Evolutionary conservation across 1,140 invertebrate species (phyloP).

Genomic region (Dryas iulia): DNA sequence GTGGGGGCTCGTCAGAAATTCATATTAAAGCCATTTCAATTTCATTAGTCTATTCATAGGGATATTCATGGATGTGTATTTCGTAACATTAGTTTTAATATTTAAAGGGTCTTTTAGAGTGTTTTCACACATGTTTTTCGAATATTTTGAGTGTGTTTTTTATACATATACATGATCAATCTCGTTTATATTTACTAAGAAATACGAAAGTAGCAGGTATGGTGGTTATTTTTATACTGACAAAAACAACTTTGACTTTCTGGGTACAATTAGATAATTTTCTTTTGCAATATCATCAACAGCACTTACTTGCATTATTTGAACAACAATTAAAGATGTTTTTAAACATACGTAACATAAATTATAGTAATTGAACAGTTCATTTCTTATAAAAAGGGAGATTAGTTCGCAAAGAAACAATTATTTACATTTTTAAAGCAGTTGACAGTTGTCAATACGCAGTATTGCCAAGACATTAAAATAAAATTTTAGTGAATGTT

Average conservation of each 20-base stretch:
- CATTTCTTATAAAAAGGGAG: neutral
- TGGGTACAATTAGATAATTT: neutral
- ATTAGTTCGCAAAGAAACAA: neutral
- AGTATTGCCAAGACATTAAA: neutral
- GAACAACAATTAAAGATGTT: neutral
- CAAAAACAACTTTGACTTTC: neutral
- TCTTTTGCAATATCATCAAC: neutral
- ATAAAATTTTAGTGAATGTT: neutral
- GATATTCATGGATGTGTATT: conserved; percentile 53
- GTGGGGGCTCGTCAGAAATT: conserved; percentile 52
- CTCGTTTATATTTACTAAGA: neutral
- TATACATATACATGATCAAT: neutral
- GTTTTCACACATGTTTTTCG: neutral
- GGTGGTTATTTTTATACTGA: neutral
- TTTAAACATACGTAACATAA: neutral
- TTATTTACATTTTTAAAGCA: neutral
- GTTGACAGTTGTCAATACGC: neutral
- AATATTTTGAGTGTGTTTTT: neutral
- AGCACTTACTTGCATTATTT: neutral
- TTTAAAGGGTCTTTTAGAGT: conserved; percentile 35
- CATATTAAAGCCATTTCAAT: conserved; percentile 64
- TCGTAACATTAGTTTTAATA: conserved; percentile 50
- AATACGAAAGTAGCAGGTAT: neutral
- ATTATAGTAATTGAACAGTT: neutral
- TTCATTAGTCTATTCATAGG: conserved; percentile 57